Evolutionary conservation across 2,888 invertebrate species (phyloP), one percentile per base, ranked within the genome.

Genomic region (Polyploca ridens): DNA sequence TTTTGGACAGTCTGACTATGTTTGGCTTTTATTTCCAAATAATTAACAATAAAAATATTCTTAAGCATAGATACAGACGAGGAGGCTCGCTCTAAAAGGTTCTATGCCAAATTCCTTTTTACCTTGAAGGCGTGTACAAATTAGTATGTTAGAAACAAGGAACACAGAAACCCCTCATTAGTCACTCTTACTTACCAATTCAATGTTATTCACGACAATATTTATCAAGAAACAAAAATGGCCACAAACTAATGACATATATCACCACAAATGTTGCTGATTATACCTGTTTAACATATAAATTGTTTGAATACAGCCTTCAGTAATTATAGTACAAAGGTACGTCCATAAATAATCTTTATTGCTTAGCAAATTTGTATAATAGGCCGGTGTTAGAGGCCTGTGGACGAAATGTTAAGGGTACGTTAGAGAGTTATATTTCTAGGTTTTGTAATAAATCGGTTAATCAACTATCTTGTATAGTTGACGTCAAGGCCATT

Each of bases 341-440:
- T 80, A 81, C 85, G 82, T 78, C 81, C 87, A 89, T 89, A 90
- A 89, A 90, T 90, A 90, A 86, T 84, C 84, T 90, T 89, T 89
- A 90, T 87, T 77, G 81, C 84, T 70, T 66, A 77, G 82, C 81
- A 81, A 88, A 86, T 84, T 88, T 84, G 81, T 80, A 46, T 46
- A 46, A n/a, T 46, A 46, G 46, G n/a, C n/a, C n/a, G 5, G n/a
- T 46, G 6, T 46, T n/a, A 46, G 14, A 41, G 41, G 41, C 13
- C 41, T 41, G 46, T 46, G 46, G 46, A 46, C 46, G 46, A 46
- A 46, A n/a, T 44, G 44, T 44, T 41, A 8, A n/a, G 46, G 14
- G 46, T 46, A n/a, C 46, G 46, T 46, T 46, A n/a, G n/a, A 54
- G 54, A n/a, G 19, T 54, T n/a, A n/a, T n/a, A 7, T 19, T 54